Conservation (phyloP, 64 coral and sea anemone genomes). For the Hydrozoanthus tunicans region DNA sequence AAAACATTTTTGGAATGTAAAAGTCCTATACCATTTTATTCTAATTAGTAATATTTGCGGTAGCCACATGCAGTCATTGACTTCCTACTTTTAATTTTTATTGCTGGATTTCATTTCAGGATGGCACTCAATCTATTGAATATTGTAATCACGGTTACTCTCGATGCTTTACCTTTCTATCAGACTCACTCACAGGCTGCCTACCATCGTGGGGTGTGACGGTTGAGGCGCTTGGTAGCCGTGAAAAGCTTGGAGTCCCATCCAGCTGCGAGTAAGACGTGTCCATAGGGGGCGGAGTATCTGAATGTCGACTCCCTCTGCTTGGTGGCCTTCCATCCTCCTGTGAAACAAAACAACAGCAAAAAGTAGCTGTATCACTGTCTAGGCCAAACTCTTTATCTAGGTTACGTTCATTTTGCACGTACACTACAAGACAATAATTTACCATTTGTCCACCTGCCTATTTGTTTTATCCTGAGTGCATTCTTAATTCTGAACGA, state of each 20-base stretch:
- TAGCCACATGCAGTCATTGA: too few relatives aligned
- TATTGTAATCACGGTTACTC: too few relatives aligned
- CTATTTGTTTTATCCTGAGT: background rate
- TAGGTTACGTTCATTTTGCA: background rate
- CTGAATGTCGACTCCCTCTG: conserved; percentile 44
- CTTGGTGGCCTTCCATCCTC: conserved; percentile 27
- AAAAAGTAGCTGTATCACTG: background rate
- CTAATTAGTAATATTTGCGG: too few relatives aligned
- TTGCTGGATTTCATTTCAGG: too few relatives aligned
- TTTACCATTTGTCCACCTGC: too few relatives aligned
- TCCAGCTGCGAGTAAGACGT: conserved; percentile 22
- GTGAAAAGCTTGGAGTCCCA: conserved; percentile 34
- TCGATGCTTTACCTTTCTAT: conserved; percentile 9
- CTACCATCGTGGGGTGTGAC: conserved; percentile 27
- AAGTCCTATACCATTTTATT: too few relatives aligned
- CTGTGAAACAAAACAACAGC: background rate
- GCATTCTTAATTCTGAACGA: background rate
- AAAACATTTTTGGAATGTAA: too few relatives aligned
- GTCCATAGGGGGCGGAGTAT: conserved; percentile 25
- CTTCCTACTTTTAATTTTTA: too few relatives aligned
- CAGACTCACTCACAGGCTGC: conserved; percentile 27
- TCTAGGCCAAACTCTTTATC: background rate
- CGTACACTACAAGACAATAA: too few relatives aligned
- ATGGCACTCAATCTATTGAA: too few relatives aligned
- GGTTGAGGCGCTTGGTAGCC: background rate